Evolutionary conservation across 1,140 invertebrate genomes (phyloP), one percentile per base, ranked within the genome.

Genomic region (Trichonephila clavipes): DNA sequence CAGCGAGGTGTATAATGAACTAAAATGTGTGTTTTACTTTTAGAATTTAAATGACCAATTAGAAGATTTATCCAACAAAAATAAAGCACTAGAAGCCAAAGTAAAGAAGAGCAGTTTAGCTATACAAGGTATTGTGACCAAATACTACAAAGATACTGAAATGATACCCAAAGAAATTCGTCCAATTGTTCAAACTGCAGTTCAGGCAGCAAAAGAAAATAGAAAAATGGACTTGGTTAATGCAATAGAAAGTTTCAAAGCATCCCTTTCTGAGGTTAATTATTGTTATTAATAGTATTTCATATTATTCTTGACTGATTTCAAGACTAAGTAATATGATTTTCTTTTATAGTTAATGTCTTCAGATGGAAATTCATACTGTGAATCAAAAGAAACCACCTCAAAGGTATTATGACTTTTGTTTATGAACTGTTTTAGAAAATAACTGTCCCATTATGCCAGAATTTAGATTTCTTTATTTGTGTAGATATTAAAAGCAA

Each of bases 81-180:
- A 58, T 19, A 59, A 58, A 24, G 62, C 24, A 10, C 58, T 93
- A 51, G 59, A 88, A 24, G 59, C 64, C 21, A 93, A 93, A 88
- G 24, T 66, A 40, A 82, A 88, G 59, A 88, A 88, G 59, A 88
- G 92, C 7, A 81, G 83, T 64, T 12, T 64, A 62, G 92, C 85
- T 12, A 77, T 93, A 21, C 62, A 88, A 82, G 69, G 92, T 44
- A 24, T 87, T 81, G 86, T 87, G 18, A 24, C 21, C 21, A 93
- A 93, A 34, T 81, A 93, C 81, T 28, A 61, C 18, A 88, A 77
- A 64, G 92, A 93, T 1, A 62, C 24, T 44, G 92, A 93, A 81
- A 81, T 64, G 51, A 24, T 93, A 62, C 92, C 92, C 2, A 81
- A 93, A 81, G 58, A 81, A 16, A 19, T 93, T 34, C 62, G 92